Percentiles rank a stretch among this genome's conserved stretches.
Conservation (phyloP, 2,113 vertebrate species). For the Telmatochromis bifrenatus region DNA sequence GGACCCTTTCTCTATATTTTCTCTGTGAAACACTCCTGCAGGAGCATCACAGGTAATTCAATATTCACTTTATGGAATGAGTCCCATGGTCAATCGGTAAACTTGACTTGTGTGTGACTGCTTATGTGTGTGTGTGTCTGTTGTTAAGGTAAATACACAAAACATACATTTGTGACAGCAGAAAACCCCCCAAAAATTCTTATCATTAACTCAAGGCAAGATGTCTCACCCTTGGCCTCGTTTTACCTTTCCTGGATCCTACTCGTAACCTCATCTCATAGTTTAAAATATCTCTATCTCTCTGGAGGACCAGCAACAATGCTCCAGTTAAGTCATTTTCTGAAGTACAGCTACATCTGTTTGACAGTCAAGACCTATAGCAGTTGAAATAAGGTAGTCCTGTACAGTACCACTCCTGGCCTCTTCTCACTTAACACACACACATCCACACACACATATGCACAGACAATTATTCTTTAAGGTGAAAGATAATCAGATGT, state of each 20-base stretch:
- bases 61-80: slow-evolving; percentile 40
- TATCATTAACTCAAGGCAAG: neutral
- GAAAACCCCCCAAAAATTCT: neutral
- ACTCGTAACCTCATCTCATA: neutral
- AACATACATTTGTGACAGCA: neutral
- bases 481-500: neutral
- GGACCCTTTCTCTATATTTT: slow-evolving; percentile 42
- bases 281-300: neutral
- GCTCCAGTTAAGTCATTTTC: neutral
- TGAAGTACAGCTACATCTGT: neutral
- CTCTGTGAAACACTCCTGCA: slow-evolving; percentile 26
- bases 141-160: neutral
- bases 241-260: neutral
- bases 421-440: neutral
- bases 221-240: neutral
- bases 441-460: neutral
- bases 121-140: neutral
- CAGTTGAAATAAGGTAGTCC: neutral
- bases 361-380: neutral
- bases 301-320: neutral
- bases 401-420: neutral
- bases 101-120: neutral
- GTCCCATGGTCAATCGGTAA: slow-evolving; percentile 4
- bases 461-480: neutral
- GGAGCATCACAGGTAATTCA: slow-evolving; percentile 32